Base-by-base conservation (phyloP, 1,140 invertebrate genomes). In the Bombus waltoni region DNA sequence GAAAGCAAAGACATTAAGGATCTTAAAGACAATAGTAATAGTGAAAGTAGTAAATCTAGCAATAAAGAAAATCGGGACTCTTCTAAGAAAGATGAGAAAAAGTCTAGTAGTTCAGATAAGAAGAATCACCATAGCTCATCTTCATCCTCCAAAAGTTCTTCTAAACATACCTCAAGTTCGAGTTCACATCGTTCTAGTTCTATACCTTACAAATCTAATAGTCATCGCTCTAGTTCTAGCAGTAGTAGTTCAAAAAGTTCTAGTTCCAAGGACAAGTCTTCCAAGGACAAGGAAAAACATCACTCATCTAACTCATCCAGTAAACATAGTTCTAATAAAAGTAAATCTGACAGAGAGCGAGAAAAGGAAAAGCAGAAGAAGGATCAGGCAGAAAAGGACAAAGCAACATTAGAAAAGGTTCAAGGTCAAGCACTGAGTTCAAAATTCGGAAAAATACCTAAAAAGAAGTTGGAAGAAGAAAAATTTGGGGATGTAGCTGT, bases 371-470 rank as follows among this genome's bases (percentile, higher is more conserved):
- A 95, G 66, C 82, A 91, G 75, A 94, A 90, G 89, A 96, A 95
- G 88, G 96, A 95, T 93, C 96, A 96, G 88, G 95, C 95, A 3
- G 96, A 97, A 79, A 97, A 97, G 88, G 96, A 97, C 90, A 97
- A 97, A 92, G 97, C 97, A 47, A 96, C 96, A 32, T 92, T 97
- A 53, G 96, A 96, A 40, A 97, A 97, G 93, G 91, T 97, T 11
- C 96, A 97, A 92, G 96, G 96, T 22, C 96, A 96, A 66, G 96
- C 96, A 70, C 94, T 97, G 84, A 96, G 96, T 81, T 92, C 93
- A 11, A 97, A 97, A 95, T 93, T 97, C 35, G 97, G 97, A 42
- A 97, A 97, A 94, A 97, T 98, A 91, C 97, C 97, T 25, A 98
- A 97, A 94, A 97, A 97, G 81, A 95, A 95, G 88, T 83, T 80